phyloP scores from a whole-genome alignment of 2,797 vertebrate genomes.

The Neosilurus mollespiculum region DNA sequence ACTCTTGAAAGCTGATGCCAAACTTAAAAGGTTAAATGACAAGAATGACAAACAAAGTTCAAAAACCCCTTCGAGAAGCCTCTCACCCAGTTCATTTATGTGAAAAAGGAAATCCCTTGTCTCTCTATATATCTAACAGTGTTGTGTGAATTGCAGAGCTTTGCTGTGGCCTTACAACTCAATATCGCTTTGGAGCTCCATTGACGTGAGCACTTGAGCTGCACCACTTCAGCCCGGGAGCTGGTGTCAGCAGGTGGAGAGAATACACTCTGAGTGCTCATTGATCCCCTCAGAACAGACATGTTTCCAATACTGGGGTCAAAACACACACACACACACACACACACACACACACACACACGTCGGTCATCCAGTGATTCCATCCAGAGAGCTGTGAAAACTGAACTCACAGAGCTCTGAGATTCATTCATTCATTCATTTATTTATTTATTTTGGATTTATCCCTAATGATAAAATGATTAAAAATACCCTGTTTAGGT shows the following conservation, averaged over 20 bases:
- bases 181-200: slow-evolving; percentile 49
- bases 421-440: no score
- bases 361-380: background rate
- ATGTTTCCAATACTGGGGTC: slow-evolving; percentile 48
- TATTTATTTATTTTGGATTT: background rate
- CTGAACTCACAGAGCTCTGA: background rate
- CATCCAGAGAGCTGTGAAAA: background rate
- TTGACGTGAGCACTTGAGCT: slow-evolving; percentile 45
- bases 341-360: background rate
- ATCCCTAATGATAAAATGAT: background rate
- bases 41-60: background rate
- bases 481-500: no score
- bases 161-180: slow-evolving; percentile 37
- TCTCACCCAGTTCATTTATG: background rate
- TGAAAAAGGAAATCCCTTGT: background rate
- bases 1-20: background rate
- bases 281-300: slow-evolving; percentile 50
- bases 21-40: slow-evolving; percentile 1
- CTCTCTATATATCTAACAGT: background rate
- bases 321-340: slow-evolving; percentile 31
- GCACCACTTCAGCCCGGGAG: slow-evolving; percentile 44
- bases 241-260: slow-evolving; percentile 50
- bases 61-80: background rate
- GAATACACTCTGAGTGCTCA: slow-evolving; percentile 51
- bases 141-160: slow-evolving; percentile 14